These are phyloP conservation scores for Ophioninae sp. DNA, from an alignment of 2,888 invertebrate species.

Conservation along the genomic window DNA sequence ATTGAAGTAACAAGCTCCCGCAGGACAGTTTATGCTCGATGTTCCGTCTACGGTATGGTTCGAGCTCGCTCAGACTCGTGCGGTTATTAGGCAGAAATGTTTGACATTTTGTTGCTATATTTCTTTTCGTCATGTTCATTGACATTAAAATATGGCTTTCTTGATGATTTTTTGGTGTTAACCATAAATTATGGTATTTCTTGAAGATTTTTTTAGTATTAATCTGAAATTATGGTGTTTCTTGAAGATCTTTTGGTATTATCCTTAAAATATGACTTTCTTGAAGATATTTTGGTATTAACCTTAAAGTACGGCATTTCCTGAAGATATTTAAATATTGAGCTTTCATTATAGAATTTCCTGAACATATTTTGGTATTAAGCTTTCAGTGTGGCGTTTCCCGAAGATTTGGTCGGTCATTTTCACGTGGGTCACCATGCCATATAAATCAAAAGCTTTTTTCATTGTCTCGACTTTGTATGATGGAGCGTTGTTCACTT, in stretches of 20 bases:
- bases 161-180: no score
- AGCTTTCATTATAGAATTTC: no score
- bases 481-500: constrained; percentile 47
- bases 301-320: no score
- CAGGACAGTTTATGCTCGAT: constrained; percentile 78
- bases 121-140: neutral
- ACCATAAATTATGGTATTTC: no score
- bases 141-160: no score
- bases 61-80: constrained; percentile 14
- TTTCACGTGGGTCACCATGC: neutral
- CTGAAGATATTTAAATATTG: no score
- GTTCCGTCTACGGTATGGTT: constrained; percentile 58
- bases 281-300: no score
- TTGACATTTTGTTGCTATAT: constrained; percentile 65
- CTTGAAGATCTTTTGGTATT: no score
- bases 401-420: neutral
- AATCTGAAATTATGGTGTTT: no score
- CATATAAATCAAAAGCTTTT: neutral
- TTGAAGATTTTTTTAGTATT: no score
- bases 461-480: constrained; percentile 15
- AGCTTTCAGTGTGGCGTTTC: neutral
- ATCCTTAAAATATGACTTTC: no score
- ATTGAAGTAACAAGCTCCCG: constrained; percentile 80
- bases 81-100: constrained; percentile 62
- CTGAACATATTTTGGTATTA: neutral